phyloP scores from a whole-genome alignment of 2,888 invertebrate species.

The Polyommatus iphigenia region DNA sequence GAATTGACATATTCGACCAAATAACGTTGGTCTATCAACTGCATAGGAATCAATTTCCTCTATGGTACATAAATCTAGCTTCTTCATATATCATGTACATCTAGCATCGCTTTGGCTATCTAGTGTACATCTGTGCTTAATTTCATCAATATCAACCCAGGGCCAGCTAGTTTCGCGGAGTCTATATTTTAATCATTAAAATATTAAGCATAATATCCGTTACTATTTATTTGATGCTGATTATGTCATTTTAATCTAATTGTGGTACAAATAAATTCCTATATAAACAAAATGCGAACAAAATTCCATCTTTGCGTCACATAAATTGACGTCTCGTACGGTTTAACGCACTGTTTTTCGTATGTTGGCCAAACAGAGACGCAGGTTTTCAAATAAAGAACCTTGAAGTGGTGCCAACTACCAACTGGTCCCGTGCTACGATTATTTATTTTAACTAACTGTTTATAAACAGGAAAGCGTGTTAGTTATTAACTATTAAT shows the following conservation, averaged over 20 bases:
- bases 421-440: slow-evolving; percentile 54
- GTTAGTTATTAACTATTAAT: slow-evolving; percentile 18
- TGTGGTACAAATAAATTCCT: neutral
- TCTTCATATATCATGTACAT: too few relatives aligned
- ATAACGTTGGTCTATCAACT: too few relatives aligned
- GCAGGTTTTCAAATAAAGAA: slow-evolving; percentile 65
- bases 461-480: slow-evolving; percentile 51
- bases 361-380: slow-evolving; percentile 72
- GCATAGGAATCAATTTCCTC: too few relatives aligned
- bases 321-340: slow-evolving; percentile 57
- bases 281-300: neutral
- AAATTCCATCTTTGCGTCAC: slow-evolving; percentile 53
- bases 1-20: too few relatives aligned
- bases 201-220: too few relatives aligned
- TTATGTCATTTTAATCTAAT: neutral
- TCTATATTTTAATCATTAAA: too few relatives aligned
- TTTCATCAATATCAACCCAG: too few relatives aligned
- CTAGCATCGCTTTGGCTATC: too few relatives aligned
- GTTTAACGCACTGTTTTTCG: slow-evolving; percentile 58
- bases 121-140: too few relatives aligned
- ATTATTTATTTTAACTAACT: slow-evolving; percentile 57
- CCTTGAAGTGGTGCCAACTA: slow-evolving; percentile 78
- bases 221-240: too few relatives aligned
- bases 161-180: too few relatives aligned
- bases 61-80: too few relatives aligned